Conservation (phyloP, 1,140 invertebrate species). For the Drosophila trapezifrons region DNA sequence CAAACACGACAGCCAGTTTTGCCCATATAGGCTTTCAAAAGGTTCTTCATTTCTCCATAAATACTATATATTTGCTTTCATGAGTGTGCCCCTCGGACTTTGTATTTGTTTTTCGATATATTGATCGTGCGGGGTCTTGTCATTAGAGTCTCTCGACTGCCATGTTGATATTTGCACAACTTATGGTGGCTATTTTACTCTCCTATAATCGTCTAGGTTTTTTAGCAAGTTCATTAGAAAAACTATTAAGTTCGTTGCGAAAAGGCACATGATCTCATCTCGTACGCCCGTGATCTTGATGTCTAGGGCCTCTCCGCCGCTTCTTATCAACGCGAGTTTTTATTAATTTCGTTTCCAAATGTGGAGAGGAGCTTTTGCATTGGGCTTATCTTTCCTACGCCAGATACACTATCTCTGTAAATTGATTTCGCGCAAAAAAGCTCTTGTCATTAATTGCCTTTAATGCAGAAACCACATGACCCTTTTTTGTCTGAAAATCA, state of each 20-base stretch:
- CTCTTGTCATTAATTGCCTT: conserved; percentile 7
- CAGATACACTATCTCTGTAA: conserved; percentile 20
- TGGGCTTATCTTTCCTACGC: conserved; percentile 21
- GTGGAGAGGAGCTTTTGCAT: conserved; percentile 10
- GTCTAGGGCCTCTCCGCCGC: conserved; percentile 5
- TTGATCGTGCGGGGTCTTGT: conserved; percentile 31
- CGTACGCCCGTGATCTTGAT: conserved; percentile 16
- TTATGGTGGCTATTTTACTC: conserved; percentile 39
- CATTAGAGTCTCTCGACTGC: conserved; percentile 44
- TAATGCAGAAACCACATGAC: conserved; percentile 33
- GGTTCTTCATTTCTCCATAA: conserved; percentile 11
- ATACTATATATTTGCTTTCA: conserved; percentile 28
- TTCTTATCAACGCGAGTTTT: conserved; percentile 29
- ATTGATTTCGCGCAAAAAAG: conserved; percentile 34
- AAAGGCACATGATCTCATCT: conserved; percentile 66
- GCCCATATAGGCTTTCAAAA: conserved; percentile 14
- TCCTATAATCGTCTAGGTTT: conserved; percentile 32
- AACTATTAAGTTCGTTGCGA: conserved; percentile 48
- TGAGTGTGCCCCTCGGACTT: conserved; percentile 39
- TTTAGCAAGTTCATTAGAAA: conserved; percentile 60
- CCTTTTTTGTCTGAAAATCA: conserved; percentile 20
- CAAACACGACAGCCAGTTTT: conserved; percentile 57
- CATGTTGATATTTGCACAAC: conserved; percentile 59
- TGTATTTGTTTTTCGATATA: conserved; percentile 52
- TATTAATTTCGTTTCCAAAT: conserved; percentile 12